Base-by-base conservation (phyloP, 1,140 invertebrate genomes). In the Cherax destructor region DNA sequence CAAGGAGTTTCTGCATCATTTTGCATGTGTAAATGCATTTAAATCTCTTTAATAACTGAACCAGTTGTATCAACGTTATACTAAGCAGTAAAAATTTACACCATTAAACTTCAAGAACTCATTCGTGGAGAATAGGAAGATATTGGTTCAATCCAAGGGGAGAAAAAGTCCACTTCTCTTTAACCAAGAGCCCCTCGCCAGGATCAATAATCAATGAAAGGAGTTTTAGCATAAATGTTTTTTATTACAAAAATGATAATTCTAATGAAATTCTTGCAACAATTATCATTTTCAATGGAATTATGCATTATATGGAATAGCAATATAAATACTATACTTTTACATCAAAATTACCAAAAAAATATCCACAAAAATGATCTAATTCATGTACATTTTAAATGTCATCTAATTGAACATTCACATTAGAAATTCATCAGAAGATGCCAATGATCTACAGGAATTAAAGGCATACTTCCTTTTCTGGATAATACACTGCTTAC, bases 251-350 rank as follows among this genome's bases (percentile, higher is more conserved):
- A 80, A 80, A 83, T 56, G 50, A 59, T 83, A 56, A 30, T 56
- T 56, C 50, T 83, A 83, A 83, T 56, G 80, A 83, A 83, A n/a
- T 61, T 61, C 56, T 56, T 56, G 50, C 24, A 59, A 83, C 50
- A 59, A 18, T 59, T 83, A 83, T 10, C 16, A 59, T 7, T 24
- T 4, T 83, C 3, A 24, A 30, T 30, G 24, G 24, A 74, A 30
- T 10, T 83, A 61, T 59, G 56, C 50, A 56, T 52, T 83, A 83
- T 24, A 79, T 56, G 80, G 80, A 83, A 83, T 83, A 52, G 61
- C 80, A 80, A 80, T 52, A 41, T 80, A 52, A 21, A 52, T 24
- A 80, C 56, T 10, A 16, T 59, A 59, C 56, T 59, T 16, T 65
- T 21, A 83, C 24, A 83, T n/a, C 80, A 61, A 83, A 61, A 83